Conservation (phyloP, 2,113 vertebrate genomes). For the Calidris pygmaea region DNA sequence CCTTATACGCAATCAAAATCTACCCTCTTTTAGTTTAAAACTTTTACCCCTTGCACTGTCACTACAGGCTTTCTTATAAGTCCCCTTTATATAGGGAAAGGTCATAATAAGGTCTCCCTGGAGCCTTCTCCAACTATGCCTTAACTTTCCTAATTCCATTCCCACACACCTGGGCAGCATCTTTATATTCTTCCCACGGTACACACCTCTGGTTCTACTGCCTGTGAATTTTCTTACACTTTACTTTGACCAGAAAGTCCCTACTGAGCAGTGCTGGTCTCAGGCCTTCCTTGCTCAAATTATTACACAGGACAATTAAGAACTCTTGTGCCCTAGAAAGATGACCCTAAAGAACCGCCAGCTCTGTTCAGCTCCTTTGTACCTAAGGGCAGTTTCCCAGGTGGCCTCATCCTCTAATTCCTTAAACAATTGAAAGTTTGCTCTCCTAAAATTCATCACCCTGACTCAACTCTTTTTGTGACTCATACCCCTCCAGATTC, state of each 20-base stretch:
- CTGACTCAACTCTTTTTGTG: not conserved
- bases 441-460: not conserved
- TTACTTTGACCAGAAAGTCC: not conserved
- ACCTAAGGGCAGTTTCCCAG: not conserved
- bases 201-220: not conserved
- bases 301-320: fast-evolving
- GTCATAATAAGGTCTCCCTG: not conserved
- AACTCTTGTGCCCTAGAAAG: not conserved
- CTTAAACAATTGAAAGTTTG: not conserved
- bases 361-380: not conserved
- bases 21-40: not conserved
- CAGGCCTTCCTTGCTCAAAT: not conserved
- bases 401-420: not conserved
- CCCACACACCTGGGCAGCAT: not conserved
- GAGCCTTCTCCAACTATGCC: not conserved
- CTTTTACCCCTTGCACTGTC: not conserved
- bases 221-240: not conserved
- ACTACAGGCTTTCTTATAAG: not conserved
- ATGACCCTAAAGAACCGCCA: not conserved
- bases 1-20: not conserved
- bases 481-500: not conserved
- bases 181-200: not conserved
- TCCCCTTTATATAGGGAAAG: not conserved
- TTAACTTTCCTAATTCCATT: not conserved
- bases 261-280: not conserved